Percentiles rank a stretch among this genome's conserved stretches.
Conservation (phyloP, 2,797 vertebrate species). For the Siniperca scherzeri region DNA sequence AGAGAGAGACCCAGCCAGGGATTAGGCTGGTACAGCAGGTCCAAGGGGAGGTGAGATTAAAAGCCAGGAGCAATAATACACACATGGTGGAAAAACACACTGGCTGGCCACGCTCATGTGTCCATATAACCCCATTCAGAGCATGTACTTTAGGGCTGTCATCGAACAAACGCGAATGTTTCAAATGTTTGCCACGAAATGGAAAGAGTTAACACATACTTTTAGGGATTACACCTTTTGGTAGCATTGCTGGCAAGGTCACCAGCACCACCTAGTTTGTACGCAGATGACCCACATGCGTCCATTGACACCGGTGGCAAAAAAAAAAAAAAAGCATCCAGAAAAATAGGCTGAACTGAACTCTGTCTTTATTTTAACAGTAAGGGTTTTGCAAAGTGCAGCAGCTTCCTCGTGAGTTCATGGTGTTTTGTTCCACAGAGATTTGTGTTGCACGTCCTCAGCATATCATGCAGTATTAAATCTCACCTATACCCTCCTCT, state of each 20-base stretch:
- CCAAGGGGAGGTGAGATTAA: slow-evolving; percentile 80
- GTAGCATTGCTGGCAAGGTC: neutral
- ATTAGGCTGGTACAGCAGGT: slow-evolving; percentile 76
- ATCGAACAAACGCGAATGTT: slow-evolving; percentile 2
- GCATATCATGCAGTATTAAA: slow-evolving; percentile 75
- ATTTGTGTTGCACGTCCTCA: slow-evolving; percentile 70
- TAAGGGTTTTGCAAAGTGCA: slow-evolving; percentile 20
- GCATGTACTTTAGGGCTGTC: neutral
- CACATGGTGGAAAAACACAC: slow-evolving; percentile 40
- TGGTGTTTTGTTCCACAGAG: slow-evolving; percentile 60
- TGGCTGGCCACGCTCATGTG: slow-evolving; percentile 1
- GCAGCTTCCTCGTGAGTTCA: slow-evolving; percentile 42
- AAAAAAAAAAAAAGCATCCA: neutral
- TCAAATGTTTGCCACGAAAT: slow-evolving; percentile 4
- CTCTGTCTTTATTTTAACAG: slow-evolving; percentile 8
- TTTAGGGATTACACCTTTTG: neutral
- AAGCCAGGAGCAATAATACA: slow-evolving; percentile 61
- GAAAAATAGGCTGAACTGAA: slow-evolving; percentile 11
- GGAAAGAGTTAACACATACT: neutral
- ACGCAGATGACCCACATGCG: neutral
- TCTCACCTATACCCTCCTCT: slow-evolving; percentile 62
- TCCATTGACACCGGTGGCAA: neutral
- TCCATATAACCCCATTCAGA: slow-evolving; percentile 12
- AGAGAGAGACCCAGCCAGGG: slow-evolving; percentile 59
- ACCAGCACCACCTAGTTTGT: neutral